Conservation (phyloP, 2,113 vertebrate species). For the Apodemus sylvaticus region DNA sequence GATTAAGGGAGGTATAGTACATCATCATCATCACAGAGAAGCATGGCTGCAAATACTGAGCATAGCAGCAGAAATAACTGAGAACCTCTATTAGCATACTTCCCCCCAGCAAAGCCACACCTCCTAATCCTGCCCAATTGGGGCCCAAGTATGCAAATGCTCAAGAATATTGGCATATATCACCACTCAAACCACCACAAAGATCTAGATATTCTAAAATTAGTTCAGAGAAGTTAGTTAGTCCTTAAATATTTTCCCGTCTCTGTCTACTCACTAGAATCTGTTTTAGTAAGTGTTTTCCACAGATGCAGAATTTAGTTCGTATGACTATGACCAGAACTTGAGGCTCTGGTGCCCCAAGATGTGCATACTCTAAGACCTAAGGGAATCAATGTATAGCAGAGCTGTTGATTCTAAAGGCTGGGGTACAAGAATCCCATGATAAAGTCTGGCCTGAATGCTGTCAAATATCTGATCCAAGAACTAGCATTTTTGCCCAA, state of each 20-base stretch:
- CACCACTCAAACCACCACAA: not conserved
- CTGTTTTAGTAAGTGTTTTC: not conserved
- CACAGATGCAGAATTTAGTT: not conserved
- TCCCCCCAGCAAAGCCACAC: not conserved
- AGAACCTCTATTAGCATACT: not conserved
- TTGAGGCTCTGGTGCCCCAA: not conserved
- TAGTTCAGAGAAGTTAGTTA: not conserved
- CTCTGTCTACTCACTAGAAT: not conserved
- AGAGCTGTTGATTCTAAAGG: not conserved
- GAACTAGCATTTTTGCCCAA: not conserved
- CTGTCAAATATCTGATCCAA: not conserved
- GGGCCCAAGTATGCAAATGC: not conserved
- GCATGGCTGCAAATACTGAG: not conserved
- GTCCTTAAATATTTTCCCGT: not conserved
- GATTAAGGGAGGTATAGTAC: not conserved
- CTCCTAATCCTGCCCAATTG: not conserved
- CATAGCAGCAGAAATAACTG: not conserved
- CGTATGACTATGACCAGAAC: not conserved
- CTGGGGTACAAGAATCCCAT: not conserved
- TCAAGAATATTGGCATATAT: not conserved
- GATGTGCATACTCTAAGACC: not conserved
- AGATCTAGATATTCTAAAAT: not conserved
- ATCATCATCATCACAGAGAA: not conserved
- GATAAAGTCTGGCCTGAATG: not conserved
- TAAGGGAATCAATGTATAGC: not conserved